phyloP scores from a whole-genome alignment of 2,113 vertebrate species.

The Perognathus longimembris region DNA sequence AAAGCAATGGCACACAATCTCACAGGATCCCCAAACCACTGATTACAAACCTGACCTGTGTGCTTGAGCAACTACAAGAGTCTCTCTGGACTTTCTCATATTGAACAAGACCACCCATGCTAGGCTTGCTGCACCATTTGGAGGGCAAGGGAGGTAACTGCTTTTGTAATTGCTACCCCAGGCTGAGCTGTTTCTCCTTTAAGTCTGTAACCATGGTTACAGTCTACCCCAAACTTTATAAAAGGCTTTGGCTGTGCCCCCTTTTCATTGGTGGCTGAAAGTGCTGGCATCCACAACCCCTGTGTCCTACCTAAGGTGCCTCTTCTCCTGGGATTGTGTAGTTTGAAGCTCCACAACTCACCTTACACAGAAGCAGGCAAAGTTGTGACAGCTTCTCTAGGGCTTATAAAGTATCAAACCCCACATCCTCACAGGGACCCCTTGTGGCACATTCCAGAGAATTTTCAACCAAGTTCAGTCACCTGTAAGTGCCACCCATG shows the following conservation, averaged over 20 bases:
- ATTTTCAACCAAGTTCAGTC: neutral
- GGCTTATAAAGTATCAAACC: neutral
- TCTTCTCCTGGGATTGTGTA: neutral
- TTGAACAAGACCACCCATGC: neutral
- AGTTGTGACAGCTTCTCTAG: neutral
- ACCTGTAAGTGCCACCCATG: neutral
- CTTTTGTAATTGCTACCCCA: neutral
- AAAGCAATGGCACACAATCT: neutral
- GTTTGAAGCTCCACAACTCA: neutral
- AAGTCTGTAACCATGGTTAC: neutral
- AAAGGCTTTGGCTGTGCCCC: neutral
- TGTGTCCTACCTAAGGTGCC: neutral
- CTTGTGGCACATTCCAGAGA: neutral
- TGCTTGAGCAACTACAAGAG: neutral
- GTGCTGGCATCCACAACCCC: neutral
- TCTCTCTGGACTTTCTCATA: neutral
- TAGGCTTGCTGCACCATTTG: neutral
- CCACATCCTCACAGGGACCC: neutral
- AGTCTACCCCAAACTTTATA: neutral
- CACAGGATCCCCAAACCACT: neutral
- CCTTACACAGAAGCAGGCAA: too few relatives aligned
- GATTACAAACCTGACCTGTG: neutral
- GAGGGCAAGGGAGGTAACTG: neutral
- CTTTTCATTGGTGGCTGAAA: neutral
- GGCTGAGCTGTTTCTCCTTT: neutral